phyloP scores from a whole-genome alignment of 2,797 vertebrate species.

The Dicrostonyx torquatus region DNA sequence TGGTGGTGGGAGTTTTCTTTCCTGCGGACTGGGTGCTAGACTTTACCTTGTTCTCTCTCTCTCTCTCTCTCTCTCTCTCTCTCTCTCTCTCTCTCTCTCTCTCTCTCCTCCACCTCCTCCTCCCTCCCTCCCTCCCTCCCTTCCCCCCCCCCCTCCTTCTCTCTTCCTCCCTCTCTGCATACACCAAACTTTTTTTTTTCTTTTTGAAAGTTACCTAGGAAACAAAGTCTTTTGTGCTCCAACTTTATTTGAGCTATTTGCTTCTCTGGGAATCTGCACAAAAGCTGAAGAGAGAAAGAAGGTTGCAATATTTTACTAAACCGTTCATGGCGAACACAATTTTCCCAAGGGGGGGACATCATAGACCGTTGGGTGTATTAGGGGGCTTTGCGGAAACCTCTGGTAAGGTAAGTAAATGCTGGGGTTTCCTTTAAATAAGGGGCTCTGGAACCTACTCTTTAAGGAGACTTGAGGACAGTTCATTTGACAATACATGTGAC shows the following conservation, averaged over 20 bases:
- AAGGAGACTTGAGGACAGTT: constrained; percentile 63
- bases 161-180: constrained; percentile 78
- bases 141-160: constrained; percentile 56
- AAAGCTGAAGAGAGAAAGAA: constrained; percentile 88
- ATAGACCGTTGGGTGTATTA: constrained; percentile 73
- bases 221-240: constrained; percentile 94
- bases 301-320: constrained; percentile 85
- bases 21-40: neutral
- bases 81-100: constrained; percentile 71
- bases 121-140: neutral
- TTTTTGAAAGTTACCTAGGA: constrained; percentile 92
- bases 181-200: constrained; percentile 86
- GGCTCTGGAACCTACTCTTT: constrained; percentile 69
- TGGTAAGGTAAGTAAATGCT: constrained; percentile 84
- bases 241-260: constrained; percentile 92
- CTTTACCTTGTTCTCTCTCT: constrained; percentile 68
- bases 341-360: constrained; percentile 76
- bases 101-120: constrained; percentile 78
- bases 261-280: constrained; percentile 91
- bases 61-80: constrained; percentile 75
- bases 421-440: constrained; percentile 67
- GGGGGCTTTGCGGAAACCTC: constrained; percentile 77
- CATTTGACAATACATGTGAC: constrained; percentile 61
- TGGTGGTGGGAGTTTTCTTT: constrained; percentile 55
- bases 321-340: constrained; percentile 73